These are phyloP conservation scores for Crotalus tigris DNA, from an alignment of 2,113 vertebrate species.

Conservation along the genomic window DNA sequence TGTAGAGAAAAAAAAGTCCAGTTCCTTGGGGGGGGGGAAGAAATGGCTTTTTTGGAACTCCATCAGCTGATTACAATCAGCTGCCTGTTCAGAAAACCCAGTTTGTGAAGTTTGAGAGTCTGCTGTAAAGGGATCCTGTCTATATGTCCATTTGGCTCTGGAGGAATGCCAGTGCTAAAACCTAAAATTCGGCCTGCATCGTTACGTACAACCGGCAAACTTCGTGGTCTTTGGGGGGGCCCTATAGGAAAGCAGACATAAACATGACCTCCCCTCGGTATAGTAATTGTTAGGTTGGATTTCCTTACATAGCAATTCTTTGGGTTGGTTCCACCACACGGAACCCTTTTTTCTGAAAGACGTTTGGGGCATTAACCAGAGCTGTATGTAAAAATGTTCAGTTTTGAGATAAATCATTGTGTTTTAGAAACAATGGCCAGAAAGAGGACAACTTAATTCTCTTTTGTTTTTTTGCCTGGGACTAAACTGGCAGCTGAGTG, in stretches of 20 bases:
- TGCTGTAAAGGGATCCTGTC: not conserved
- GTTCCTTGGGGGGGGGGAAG: not conserved
- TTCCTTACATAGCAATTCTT: not conserved
- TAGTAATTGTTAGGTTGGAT: not conserved
- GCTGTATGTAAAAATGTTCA: not conserved
- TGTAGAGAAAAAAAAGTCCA: accelerated
- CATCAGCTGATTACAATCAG: not conserved
- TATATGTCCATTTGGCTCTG: not conserved
- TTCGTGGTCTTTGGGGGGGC: not conserved
- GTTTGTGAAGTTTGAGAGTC: not conserved
- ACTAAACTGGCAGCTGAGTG: not conserved
- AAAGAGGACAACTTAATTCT: not conserved
- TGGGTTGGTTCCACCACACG: not conserved
- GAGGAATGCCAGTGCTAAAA: not conserved
- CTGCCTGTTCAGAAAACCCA: constrained; percentile 28
- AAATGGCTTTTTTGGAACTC: not conserved
- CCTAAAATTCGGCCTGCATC: not conserved
- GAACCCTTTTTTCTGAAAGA: not conserved
- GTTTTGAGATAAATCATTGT: not conserved
- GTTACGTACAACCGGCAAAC: not conserved
- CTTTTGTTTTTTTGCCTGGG: not conserved
- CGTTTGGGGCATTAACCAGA: not conserved
- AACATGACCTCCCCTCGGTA: not conserved
- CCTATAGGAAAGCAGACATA: not conserved
- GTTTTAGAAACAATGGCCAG: not conserved